A percentile compares a stretch with the other conserved stretches of the same genome.
phyloP scores from a whole-genome alignment of 30 jellyfish, hydroid and myxozoan species.

The Hydra vulgaris region DNA sequence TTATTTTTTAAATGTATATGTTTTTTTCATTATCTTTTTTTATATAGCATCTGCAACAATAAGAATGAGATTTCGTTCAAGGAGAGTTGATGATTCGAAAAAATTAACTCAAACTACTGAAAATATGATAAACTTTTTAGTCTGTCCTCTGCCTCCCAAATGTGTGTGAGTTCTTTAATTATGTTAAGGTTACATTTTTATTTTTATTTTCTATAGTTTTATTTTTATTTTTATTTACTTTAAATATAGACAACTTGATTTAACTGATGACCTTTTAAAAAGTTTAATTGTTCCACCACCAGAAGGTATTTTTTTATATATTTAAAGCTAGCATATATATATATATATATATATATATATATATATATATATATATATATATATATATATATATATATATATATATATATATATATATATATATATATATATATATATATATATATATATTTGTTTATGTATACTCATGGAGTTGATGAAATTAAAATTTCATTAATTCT shows the following conservation, averaged over 20 bases:
- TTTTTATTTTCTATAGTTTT: not conserved
- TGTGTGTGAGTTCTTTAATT: slow-evolving; percentile 37
- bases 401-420: too few species aligned
- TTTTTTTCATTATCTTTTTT: not conserved
- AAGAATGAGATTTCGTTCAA: slow-evolving; percentile 49
- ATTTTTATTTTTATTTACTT: not conserved
- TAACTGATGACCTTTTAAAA: slow-evolving; percentile 59
- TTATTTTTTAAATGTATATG: not conserved
- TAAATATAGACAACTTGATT: slow-evolving; percentile 32
- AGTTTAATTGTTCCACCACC: slow-evolving; percentile 92
- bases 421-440: too few species aligned
- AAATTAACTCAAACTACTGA: slow-evolving; percentile 86
- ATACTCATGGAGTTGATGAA: too few species aligned
- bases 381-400: too few species aligned
- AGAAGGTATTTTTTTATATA: slow-evolving; percentile 29
- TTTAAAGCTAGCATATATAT: too few species aligned
- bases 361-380: too few species aligned
- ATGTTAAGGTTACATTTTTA: too few species aligned
- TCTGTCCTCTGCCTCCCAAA: slow-evolving; percentile 98
- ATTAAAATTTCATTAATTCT: too few species aligned
- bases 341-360: too few species aligned
- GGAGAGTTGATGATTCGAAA: slow-evolving; percentile 74
- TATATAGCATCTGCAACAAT: slow-evolving; percentile 47
- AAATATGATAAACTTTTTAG: slow-evolving; percentile 72
- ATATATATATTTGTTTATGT: too few species aligned